phyloP scores from a whole-genome alignment of 2,888 invertebrate genomes.

The Penaeus monodon region DNA sequence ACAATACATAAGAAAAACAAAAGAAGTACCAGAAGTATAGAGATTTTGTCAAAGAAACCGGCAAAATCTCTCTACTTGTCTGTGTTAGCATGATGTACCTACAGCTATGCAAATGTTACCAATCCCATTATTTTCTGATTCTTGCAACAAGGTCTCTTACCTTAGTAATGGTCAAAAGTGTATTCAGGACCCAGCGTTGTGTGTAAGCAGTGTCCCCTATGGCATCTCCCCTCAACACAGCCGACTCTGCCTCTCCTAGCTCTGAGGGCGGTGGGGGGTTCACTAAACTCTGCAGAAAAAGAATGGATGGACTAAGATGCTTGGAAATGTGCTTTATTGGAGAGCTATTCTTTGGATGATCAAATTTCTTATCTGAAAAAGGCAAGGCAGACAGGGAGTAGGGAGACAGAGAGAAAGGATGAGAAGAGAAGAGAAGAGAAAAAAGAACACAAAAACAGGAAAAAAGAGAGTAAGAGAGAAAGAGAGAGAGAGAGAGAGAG shows the following conservation, averaged over 20 bases:
- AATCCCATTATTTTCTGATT: too few relatives aligned
- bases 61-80: too few relatives aligned
- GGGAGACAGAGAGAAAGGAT: neutral
- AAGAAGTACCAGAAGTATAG: too few relatives aligned
- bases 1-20: neutral
- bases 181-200: slow-evolving; percentile 80
- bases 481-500: slow-evolving; percentile 4
- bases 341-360: neutral
- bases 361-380: neutral
- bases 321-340: neutral
- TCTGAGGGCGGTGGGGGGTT: slow-evolving; percentile 50
- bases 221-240: slow-evolving; percentile 78
- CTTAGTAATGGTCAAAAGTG: slow-evolving; percentile 77
- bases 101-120: too few relatives aligned
- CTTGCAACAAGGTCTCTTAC: slow-evolving; percentile 42
- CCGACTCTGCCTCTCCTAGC: slow-evolving; percentile 46
- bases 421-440: neutral
- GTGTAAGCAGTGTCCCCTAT: slow-evolving; percentile 86
- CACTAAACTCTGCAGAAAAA: slow-evolving; percentile 27
- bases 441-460: neutral
- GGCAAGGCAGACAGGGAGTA: neutral
- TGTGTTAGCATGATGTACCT: too few relatives aligned
- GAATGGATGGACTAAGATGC: neutral
- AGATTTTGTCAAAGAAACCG: too few relatives aligned
- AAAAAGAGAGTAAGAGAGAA: slow-evolving; percentile 3